Base-by-base conservation (phyloP, 2,113 vertebrate genomes). In the Porphyrio hochstetteri region DNA sequence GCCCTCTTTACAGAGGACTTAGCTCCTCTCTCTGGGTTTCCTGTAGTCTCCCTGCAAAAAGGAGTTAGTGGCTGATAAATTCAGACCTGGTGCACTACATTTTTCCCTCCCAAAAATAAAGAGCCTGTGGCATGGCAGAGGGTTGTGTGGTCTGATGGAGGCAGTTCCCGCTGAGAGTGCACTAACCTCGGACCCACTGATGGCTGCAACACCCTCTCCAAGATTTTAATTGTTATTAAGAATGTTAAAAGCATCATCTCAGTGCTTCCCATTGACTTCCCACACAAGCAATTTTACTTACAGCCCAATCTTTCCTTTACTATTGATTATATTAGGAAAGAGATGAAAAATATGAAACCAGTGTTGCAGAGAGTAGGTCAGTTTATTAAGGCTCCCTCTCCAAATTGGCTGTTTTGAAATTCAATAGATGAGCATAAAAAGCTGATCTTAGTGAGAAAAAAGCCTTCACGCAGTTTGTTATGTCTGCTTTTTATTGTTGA, bases 331-430 rank as follows among this genome's bases (percentile, higher is more conserved):
- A 72, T 71, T 88, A 94, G 80, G 53, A 88, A 95, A 89, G 72
- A 83, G 65, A 84, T 89, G 53, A 94, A 95, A 93, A 96, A 94
- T 65, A 93, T 38, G 65, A 88, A 96, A 86, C 35, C 28, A 84
- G 38, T 5, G n/a, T 56, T 95, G 87, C 69, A 83, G 69, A 76
- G 85, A 94, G 52, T 27, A 67, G 65, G 31, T 70, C 80, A 74
- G 65, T 91, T 86, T 96, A 70, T 92, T 95, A 92, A 85, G 48
- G 12, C 31, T 95, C 8, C 12, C 23, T 76, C 16, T 84, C 33
- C 61, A 93, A 92, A 94, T 56, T 78, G 63, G 14, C 46, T 74
- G 23, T 65, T 93, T 82, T 72, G 80, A 87, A 93, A 91, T 94
- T 83, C 74, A 82, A 18, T 92, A 90, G 42, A 57, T 52, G 59